A percentile compares a stretch with the other conserved stretches of the same genome.
Conservation (phyloP, 2,797 vertebrate genomes). For the Siniperca obscura region DNA sequence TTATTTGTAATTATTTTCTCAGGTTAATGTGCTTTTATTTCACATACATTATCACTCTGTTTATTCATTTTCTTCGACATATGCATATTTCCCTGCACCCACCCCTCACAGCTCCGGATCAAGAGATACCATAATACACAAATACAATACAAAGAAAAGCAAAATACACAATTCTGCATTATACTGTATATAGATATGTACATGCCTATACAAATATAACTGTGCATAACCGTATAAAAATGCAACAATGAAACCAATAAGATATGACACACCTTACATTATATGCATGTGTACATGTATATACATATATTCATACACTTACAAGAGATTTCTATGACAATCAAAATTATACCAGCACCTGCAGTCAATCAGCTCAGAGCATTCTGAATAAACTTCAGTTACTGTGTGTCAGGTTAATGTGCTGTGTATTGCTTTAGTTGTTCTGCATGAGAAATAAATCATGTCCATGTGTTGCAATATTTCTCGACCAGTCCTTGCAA, state of each 20-base stretch:
- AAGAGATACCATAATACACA: too few relatives aligned
- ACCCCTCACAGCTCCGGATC: neutral
- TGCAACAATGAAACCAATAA: neutral
- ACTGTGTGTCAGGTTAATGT: neutral
- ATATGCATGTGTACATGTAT: neutral
- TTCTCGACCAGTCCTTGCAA: neutral
- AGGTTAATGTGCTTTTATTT: neutral
- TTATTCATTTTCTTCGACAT: too few relatives aligned
- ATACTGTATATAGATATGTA: neutral
- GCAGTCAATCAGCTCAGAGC: neutral
- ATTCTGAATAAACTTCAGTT: neutral
- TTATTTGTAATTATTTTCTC: neutral
- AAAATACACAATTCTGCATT: neutral
- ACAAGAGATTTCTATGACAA: too few relatives aligned
- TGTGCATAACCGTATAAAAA: too few relatives aligned
- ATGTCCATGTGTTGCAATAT: neutral
- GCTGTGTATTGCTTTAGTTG: neutral
- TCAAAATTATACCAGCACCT: neutral
- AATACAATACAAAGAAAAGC: neutral
- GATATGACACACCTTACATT: neutral
- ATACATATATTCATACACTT: neutral
- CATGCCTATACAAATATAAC: neutral
- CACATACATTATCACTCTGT: neutral
- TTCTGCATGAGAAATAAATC: too few relatives aligned
- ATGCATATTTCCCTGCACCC: neutral